These are phyloP conservation scores for Actinopyga echinites DNA, from an alignment of 53 echinoderm and acorn worm genomes.

Conservation along the genomic window DNA sequence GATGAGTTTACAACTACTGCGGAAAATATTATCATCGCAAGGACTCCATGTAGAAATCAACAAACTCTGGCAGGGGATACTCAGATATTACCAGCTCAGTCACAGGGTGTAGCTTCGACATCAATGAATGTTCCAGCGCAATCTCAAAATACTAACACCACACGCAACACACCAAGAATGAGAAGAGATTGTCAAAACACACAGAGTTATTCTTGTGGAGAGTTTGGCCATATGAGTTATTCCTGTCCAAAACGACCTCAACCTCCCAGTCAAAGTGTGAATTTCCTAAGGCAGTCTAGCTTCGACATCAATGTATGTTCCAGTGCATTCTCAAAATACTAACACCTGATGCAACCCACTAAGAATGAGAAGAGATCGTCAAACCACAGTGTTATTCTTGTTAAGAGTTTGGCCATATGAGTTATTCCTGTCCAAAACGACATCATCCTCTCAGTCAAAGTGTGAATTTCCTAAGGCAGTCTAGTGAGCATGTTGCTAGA, in stretches of 20 bases:
- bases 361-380: too few relatives aligned
- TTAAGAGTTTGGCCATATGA: conserved; percentile 3
- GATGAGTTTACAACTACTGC: conserved; percentile 49
- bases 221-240: conserved; percentile 9
- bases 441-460: not conserved
- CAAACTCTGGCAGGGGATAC: too few relatives aligned
- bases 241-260: not conserved
- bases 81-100: too few relatives aligned
- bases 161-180: too few relatives aligned
- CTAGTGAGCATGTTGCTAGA: not conserved
- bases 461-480: not conserved
- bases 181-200: too few relatives aligned
- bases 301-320: too few relatives aligned
- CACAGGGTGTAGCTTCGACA: too few relatives aligned
- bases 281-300: not conserved
- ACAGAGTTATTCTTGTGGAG: conserved; percentile 2
- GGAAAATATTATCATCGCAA: conserved; percentile 52
- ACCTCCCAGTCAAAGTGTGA: not conserved
- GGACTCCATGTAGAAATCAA: not conserved
- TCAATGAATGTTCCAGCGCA: too few relatives aligned
- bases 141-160: too few relatives aligned
- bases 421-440: not conserved
- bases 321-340: too few relatives aligned
- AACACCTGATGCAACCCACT: too few relatives aligned
- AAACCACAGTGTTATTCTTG: not conserved